Percentiles rank a stretch among this genome's conserved stretches.
phyloP scores from a whole-genome alignment of 2,888 invertebrate species.

The Aradus depressus region DNA sequence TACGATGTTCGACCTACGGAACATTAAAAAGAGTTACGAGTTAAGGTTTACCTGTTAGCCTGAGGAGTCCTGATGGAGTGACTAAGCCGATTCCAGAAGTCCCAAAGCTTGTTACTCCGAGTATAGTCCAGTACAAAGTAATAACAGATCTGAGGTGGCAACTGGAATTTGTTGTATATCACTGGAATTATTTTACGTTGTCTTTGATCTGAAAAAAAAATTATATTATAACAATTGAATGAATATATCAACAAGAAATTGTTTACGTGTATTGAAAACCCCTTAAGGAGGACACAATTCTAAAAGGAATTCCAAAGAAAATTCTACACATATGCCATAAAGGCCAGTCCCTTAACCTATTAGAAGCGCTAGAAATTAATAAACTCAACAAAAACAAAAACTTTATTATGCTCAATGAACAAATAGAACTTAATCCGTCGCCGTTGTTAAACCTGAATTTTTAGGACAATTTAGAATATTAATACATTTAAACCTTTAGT shows the following conservation, averaged over 20 bases:
- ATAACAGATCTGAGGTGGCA: conserved; percentile 54
- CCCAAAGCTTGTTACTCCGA: conserved; percentile 38
- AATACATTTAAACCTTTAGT: no score
- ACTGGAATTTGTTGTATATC: conserved; percentile 49
- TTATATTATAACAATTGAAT: not conserved
- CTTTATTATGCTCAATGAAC: no score
- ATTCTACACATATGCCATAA: not conserved
- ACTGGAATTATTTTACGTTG: conserved; percentile 59
- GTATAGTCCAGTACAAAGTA: conserved; percentile 53
- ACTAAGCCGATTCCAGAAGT: conserved; percentile 60
- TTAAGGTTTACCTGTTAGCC: no score
- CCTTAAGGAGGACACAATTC: not conserved
- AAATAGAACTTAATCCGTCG: no score
- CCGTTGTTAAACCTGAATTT: no score
- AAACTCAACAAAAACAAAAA: no score
- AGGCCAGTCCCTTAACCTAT: no score
- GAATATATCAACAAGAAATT: not conserved
- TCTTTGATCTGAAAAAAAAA: conserved; percentile 38
- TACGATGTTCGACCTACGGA: no score
- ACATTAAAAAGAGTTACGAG: no score
- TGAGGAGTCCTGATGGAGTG: conserved; percentile 40
- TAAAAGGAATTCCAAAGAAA: not conserved
- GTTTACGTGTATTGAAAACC: not conserved
- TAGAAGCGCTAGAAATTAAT: no score
- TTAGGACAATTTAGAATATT: no score